Evolutionary conservation across 2,888 invertebrate species (phyloP).

Genomic region (Rhaphigaster nebulosa): DNA sequence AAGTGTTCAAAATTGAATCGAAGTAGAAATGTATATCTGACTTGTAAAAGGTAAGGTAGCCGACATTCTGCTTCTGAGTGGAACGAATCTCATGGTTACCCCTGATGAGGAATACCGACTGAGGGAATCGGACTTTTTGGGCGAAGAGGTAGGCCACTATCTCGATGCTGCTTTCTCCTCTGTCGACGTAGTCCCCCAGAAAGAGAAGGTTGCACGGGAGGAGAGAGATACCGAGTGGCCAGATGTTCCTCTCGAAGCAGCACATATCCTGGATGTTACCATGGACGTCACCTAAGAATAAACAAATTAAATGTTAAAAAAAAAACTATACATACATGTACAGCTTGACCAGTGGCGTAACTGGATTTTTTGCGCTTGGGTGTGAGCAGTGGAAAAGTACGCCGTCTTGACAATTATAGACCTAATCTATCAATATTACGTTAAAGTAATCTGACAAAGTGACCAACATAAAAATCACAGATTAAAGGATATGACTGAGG

Average conservation of each 20-base stretch:
- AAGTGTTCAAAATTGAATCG: slow-evolving; percentile 29
- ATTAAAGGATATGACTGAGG: too few relatives aligned
- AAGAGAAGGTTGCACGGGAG: slow-evolving; percentile 78
- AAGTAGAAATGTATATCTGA: slow-evolving; percentile 68
- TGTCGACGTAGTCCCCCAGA: slow-evolving; percentile 84
- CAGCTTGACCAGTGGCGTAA: too few relatives aligned
- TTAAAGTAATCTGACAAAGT: too few relatives aligned
- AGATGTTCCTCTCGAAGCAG: slow-evolving; percentile 78
- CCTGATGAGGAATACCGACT: slow-evolving; percentile 76
- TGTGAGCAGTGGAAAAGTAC: too few relatives aligned
- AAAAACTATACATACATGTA: too few relatives aligned
- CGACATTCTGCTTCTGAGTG: slow-evolving; percentile 73
- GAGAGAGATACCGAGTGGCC: slow-evolving; percentile 78
- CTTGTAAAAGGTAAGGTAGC: slow-evolving; percentile 80
- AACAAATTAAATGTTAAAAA: background rate
- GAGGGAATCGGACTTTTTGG: slow-evolving; percentile 78
- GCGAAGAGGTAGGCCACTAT: slow-evolving; percentile 79
- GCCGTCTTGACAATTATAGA: too few relatives aligned
- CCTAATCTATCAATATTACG: too few relatives aligned
- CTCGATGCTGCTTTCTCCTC: slow-evolving; percentile 79
- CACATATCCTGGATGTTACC: slow-evolving; percentile 80
- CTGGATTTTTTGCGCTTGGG: too few relatives aligned
- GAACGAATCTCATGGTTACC: slow-evolving; percentile 84
- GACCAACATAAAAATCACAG: too few relatives aligned
- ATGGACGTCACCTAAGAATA: slow-evolving; percentile 78